These are phyloP conservation scores for Callaeas wilsoni DNA, from an alignment of 2,113 vertebrate species.

Conservation along the genomic window DNA sequence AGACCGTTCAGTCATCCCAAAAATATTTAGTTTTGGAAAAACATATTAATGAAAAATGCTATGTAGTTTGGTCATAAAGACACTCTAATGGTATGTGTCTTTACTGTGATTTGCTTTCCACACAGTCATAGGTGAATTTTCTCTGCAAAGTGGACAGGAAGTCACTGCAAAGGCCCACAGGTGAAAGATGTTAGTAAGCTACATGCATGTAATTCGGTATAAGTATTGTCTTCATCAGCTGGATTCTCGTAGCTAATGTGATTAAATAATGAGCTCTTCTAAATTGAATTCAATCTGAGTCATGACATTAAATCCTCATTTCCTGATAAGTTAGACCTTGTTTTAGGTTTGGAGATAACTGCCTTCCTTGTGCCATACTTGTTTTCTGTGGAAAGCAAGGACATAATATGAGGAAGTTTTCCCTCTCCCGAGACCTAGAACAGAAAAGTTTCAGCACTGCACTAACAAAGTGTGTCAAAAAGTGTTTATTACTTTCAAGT, in stretches of 20 bases:
- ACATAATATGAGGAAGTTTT: neutral
- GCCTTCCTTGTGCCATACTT: neutral
- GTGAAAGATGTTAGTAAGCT: neutral
- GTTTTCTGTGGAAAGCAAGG: neutral
- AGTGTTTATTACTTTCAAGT: neutral
- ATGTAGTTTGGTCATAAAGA: neutral
- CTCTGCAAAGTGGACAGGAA: neutral
- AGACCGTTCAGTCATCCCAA: neutral
- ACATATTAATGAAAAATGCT: neutral
- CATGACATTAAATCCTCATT: neutral
- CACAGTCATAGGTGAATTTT: fast-evolving
- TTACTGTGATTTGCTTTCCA: neutral
- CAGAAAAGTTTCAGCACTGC: neutral
- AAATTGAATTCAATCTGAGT: neutral
- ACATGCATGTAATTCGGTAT: neutral
- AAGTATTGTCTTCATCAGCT: neutral
- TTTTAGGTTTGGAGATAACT: neutral
- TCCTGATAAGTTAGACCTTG: neutral
- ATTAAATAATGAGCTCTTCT: neutral
- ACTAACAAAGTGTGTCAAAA: neutral
- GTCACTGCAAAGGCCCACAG: neutral
- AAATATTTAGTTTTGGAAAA: neutral
- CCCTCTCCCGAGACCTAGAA: neutral
- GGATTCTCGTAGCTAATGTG: neutral
- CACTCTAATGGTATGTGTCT: neutral